These are phyloP conservation scores for Periophthalmus magnuspinnatus DNA, from an alignment of 2,797 vertebrate genomes.

Conservation along the genomic window DNA sequence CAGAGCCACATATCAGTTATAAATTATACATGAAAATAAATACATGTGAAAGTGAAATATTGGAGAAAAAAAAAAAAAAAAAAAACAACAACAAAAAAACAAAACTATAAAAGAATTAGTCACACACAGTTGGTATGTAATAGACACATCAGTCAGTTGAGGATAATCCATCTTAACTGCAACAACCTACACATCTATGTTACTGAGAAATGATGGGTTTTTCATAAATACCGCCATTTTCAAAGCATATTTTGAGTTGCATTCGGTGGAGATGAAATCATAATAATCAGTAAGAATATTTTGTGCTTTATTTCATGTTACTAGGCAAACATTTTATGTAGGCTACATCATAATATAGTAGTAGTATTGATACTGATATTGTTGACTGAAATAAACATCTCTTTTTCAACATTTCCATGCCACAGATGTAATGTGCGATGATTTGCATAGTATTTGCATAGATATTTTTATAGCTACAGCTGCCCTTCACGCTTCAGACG, in stretches of 20 bases:
- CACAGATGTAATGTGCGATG: background rate
- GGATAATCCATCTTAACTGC: slow-evolving; percentile 30
- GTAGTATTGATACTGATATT: too few species aligned
- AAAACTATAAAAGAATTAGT: background rate
- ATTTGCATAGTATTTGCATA: background rate
- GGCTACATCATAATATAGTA: too few species aligned
- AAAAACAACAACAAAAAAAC: too few species aligned
- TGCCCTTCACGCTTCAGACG: background rate
- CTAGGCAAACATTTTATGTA: too few species aligned
- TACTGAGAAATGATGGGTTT: slow-evolving; percentile 9
- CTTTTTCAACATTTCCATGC: too few species aligned
- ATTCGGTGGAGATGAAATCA: background rate
- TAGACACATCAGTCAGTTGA: slow-evolving; percentile 30
- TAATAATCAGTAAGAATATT: too few species aligned
- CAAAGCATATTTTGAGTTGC: slow-evolving; percentile 37
- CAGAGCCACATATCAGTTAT: background rate
- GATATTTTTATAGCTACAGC: background rate
- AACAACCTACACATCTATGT: slow-evolving; percentile 16
- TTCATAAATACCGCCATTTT: background rate
- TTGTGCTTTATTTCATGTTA: too few species aligned
- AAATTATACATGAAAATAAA: background rate
- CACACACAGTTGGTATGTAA: slow-evolving; percentile 12
- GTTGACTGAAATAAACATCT: background rate
- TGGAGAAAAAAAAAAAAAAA: too few species aligned
- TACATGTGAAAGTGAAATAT: background rate